Base-by-base conservation (phyloP, 2,113 vertebrate species). In the Nothobranchius furzeri region DNA sequence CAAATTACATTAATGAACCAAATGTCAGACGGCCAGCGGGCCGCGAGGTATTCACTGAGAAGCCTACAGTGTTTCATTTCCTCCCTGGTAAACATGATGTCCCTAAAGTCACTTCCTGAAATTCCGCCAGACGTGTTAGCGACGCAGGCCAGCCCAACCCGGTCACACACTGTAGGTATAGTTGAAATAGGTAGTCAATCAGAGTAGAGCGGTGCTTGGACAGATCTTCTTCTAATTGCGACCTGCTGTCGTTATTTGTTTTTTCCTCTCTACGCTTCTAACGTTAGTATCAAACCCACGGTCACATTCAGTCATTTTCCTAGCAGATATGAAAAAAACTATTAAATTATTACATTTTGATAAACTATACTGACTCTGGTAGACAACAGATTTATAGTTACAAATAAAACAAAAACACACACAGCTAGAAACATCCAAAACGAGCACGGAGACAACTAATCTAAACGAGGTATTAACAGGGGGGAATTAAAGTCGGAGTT, bases 11-110 rank as follows among this genome's bases (percentile, higher is more conserved):
- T 91, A 95, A 81, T 84, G 85, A 95, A 95, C 91, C 93, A 91
- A 95, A 94, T 78, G 74, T 85, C 79, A 81, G 92, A 94, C 94
- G 95, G 95, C 93, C 95, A 91, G 88, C 92, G 94, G 94, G 94
- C 93, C 94, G 93, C 93, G 96, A 98, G 95, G 96, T 99, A 98
- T 95, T 95, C 91, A 90, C 94, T 93, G 95, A 92, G 93, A 92
- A 95, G 72, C 88, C 90, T 92, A 89, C 88, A 92, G 85, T 91
- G 85, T 90, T 86, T 76, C 37, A 66, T 85, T 79, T 79, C 50
- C 72, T 83, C 81, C 50, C 75, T 88, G 81, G 78, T 68, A 78
- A 82, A 85, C 76, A 82, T 71, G 30, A 75, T 55, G 54, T 64
- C 65, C 75, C 81, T 78, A 82, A 36, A 14, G 73, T 85, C 78